phyloP scores from a whole-genome alignment of 2,888 invertebrate genomes.

The Pterostichus niger region DNA sequence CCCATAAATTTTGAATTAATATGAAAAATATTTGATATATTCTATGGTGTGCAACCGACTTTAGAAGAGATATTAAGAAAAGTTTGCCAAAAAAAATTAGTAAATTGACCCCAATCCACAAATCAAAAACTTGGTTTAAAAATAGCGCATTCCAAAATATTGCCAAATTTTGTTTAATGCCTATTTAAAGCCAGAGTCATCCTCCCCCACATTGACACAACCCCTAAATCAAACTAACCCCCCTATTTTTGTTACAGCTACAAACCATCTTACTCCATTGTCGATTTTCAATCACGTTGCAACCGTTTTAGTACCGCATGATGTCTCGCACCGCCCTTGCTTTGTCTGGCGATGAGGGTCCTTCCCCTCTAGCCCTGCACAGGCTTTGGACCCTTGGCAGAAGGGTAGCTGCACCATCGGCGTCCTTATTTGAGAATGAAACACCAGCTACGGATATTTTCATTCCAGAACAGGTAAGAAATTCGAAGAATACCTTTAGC shows the following conservation, averaged over 20 bases:
- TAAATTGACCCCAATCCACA: too few relatives aligned
- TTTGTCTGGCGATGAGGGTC: constrained; percentile 35
- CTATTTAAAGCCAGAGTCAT: background rate
- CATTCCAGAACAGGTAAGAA: constrained; percentile 60
- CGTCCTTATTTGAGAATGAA: constrained; percentile 54
- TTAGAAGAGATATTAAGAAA: too few relatives aligned
- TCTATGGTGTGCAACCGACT: too few relatives aligned
- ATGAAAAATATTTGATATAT: too few relatives aligned
- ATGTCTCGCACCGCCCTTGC: constrained; percentile 50
- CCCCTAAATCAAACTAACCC: too few relatives aligned
- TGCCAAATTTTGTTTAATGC: too few relatives aligned
- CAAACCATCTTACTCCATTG: background rate
- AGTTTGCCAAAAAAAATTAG: too few relatives aligned
- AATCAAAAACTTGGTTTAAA: background rate
- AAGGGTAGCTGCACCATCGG: constrained; percentile 51
- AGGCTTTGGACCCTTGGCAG: constrained; percentile 59
- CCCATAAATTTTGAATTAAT: too few relatives aligned
- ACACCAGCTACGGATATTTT: constrained; percentile 49
- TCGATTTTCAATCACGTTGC: background rate
- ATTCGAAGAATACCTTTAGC: background rate
- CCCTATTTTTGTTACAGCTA: background rate
- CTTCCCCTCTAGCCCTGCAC: constrained; percentile 54
- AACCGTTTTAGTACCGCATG: constrained; percentile 4
- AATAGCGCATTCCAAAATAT: background rate
- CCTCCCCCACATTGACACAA: too few relatives aligned